Conservation (phyloP, 2,113 vertebrate genomes). For the Ploceus nigricollis region DNA sequence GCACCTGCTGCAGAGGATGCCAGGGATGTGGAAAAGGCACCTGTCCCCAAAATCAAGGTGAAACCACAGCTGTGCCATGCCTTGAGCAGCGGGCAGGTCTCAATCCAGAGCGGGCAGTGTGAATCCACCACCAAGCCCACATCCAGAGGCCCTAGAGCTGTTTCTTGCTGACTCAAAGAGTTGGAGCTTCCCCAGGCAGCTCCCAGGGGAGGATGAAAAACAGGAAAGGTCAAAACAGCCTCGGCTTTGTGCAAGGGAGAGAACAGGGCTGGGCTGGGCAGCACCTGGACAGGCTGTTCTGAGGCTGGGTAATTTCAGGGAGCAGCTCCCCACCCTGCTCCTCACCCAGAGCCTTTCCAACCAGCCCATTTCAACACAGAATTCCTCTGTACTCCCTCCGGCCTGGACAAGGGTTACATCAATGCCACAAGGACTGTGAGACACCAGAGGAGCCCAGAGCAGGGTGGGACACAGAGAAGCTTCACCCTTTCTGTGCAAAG, state of each 20-base stretch:
- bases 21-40: not conserved
- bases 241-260: not conserved
- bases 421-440: rapidly evolving
- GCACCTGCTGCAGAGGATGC: not conserved
- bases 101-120: rapidly evolving
- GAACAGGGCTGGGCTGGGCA: not conserved
- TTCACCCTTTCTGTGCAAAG: too few relatives aligned
- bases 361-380: not conserved
- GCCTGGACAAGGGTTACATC: not conserved
- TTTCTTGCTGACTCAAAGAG: not conserved
- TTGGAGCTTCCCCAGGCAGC: not conserved
- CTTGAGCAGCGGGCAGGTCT: not conserved
- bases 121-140: not conserved
- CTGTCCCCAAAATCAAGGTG: not conserved
- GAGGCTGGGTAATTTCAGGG: not conserved
- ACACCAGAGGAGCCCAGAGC: not conserved
- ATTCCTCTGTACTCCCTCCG: not conserved
- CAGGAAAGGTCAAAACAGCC: not conserved
- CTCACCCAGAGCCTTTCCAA: not conserved
- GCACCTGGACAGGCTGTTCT: not conserved
- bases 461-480: not conserved
- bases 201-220: not conserved
- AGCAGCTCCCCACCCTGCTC: not conserved
- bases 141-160: not conserved
- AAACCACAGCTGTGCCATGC: not conserved